phyloP scores from a whole-genome alignment of 1,140 invertebrate genomes.

The Tribolium madens region DNA sequence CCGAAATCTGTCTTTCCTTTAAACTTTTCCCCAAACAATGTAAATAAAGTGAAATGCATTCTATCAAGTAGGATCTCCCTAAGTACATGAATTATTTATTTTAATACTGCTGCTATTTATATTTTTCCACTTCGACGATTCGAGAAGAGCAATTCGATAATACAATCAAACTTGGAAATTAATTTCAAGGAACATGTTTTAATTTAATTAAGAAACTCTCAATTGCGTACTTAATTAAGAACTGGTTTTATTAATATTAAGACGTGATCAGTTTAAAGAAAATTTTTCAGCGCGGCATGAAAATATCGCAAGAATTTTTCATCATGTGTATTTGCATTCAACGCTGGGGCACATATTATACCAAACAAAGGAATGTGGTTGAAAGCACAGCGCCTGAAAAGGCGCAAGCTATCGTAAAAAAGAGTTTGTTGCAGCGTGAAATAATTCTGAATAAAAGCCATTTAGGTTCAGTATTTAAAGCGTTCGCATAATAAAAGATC shows the following conservation, averaged over 20 bases:
- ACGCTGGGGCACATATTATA: neutral
- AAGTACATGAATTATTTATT: conserved; percentile 46
- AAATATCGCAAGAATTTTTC: neutral
- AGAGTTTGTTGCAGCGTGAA: neutral
- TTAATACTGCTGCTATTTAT: conserved; percentile 20
- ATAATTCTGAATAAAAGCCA: neutral
- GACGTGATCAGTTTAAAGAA: too few species aligned
- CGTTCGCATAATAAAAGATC: neutral
- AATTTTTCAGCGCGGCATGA: neutral
- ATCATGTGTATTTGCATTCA: neutral
- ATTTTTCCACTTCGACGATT: neutral
- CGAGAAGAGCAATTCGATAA: neutral
- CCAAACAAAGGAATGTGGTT: neutral
- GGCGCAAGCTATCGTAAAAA: neutral
- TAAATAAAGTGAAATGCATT: conserved; percentile 34
- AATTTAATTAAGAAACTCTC: neutral
- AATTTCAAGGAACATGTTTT: conserved; percentile 8
- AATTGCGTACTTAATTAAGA: neutral
- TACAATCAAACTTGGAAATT: conserved; percentile 29
- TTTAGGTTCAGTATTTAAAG: neutral
- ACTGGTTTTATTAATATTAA: too few species aligned
- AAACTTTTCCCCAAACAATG: conserved; percentile 41
- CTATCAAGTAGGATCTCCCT: conserved; percentile 32
- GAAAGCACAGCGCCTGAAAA: neutral
- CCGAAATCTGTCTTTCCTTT: conserved; percentile 28